Evolutionary conservation across 1,140 invertebrate species (phyloP).

Genomic region (Drosophila ogumai): DNA sequence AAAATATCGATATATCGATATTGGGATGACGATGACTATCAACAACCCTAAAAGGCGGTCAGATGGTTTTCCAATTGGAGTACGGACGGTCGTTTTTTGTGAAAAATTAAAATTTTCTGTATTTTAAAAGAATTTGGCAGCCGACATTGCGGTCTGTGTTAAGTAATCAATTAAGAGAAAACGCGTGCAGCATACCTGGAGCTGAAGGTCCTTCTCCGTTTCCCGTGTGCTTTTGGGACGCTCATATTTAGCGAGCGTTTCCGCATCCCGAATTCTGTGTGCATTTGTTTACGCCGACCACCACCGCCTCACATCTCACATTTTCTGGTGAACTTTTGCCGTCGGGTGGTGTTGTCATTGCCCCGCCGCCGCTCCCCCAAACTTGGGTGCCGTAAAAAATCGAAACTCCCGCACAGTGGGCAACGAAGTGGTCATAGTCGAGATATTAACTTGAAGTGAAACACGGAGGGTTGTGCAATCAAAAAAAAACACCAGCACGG

Average conservation of each 20-base stretch:
- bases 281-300: slow-evolving; percentile 61
- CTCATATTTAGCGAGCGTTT: slow-evolving; percentile 14
- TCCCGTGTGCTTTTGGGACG: not conserved
- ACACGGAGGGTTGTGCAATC: slow-evolving; percentile 35
- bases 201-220: not conserved
- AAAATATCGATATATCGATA: not conserved
- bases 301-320: slow-evolving; percentile 26
- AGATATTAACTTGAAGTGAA: slow-evolving; percentile 28
- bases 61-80: slow-evolving; percentile 35
- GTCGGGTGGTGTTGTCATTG: slow-evolving; percentile 54
- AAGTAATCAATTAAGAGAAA: slow-evolving; percentile 45
- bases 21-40: not conserved
- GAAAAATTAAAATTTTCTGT: slow-evolving; percentile 5
- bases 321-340: slow-evolving; percentile 58
- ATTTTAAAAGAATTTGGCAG: slow-evolving; percentile 15
- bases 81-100: slow-evolving; percentile 17
- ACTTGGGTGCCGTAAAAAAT: slow-evolving; percentile 55
- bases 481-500: slow-evolving; percentile 8
- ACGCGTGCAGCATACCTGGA: not conserved
- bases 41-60: slow-evolving; percentile 10
- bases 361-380: slow-evolving; percentile 10
- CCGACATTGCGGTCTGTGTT: slow-evolving; percentile 7
- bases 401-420: slow-evolving; percentile 66
- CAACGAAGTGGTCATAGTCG: slow-evolving; percentile 6
- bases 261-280: slow-evolving; percentile 5